A percentile compares a stretch with the other conserved stretches of the same genome.
phyloP scores from a whole-genome alignment of 2,797 vertebrate genomes.

The Rhynchonycteris naso region DNA sequence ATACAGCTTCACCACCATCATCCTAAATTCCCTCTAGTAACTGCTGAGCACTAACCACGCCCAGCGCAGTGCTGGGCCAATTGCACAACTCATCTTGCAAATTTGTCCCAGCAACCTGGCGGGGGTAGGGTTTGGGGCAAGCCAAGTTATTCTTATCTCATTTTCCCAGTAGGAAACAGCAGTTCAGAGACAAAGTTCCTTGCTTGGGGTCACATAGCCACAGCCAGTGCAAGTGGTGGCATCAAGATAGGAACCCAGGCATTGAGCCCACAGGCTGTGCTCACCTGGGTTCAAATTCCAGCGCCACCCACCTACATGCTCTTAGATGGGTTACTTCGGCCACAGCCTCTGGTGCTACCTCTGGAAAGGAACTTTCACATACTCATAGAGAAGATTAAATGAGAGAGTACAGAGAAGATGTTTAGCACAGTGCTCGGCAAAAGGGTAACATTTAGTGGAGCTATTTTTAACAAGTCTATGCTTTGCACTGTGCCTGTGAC shows the following conservation, averaged over 20 bases:
- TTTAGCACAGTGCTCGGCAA: background rate
- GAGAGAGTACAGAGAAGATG: background rate
- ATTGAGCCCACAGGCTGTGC: background rate
- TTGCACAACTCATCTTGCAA: background rate
- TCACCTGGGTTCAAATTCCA: background rate
- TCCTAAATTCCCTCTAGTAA: background rate
- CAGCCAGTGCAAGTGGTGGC: background rate
- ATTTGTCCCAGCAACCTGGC: background rate
- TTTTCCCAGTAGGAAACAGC: background rate
- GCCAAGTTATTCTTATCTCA: background rate
- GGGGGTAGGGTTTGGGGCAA: background rate
- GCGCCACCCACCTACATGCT: background rate
- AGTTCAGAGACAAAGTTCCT: background rate
- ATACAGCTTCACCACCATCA: accelerated
- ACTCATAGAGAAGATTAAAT: background rate
- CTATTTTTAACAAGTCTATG: background rate
- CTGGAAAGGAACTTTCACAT: background rate
- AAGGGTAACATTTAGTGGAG: background rate
- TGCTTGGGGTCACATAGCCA: background rate
- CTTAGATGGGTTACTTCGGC: background rate
- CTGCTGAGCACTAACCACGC: background rate
- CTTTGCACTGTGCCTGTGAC: background rate
- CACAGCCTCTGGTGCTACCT: background rate
- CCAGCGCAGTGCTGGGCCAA: background rate
- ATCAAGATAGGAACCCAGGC: background rate